These are phyloP conservation scores for Drosophila setosimentum DNA, from an alignment of 2,888 invertebrate genomes.

Conservation along the genomic window DNA sequence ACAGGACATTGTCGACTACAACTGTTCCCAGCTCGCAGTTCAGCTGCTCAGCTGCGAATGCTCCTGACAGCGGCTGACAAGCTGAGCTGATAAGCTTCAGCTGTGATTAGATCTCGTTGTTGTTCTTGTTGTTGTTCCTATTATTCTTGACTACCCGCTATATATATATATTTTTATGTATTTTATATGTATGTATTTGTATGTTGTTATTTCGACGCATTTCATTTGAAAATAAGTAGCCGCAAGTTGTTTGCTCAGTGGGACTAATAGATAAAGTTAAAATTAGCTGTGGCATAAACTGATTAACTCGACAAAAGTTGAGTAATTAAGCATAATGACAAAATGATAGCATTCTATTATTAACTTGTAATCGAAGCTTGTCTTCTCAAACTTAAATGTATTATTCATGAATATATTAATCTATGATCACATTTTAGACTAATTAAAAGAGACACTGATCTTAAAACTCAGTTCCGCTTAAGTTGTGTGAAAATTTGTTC, in stretches of 20 bases:
- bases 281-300: constrained; percentile 1
- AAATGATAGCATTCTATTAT: neutral
- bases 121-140: no score
- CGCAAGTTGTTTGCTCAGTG: neutral
- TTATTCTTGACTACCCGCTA: no score
- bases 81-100: constrained; percentile 48
- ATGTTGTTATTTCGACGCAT: neutral
- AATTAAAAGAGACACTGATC: neutral
- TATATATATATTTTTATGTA: neutral
- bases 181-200: neutral
- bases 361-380: neutral
- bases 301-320: neutral
- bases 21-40: constrained; percentile 9
- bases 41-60: constrained; percentile 11
- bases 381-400: no score
- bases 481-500: neutral
- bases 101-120: constrained; percentile 30
- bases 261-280: neutral
- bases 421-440: accelerated
- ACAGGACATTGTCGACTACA: constrained; percentile 57
- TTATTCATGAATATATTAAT: neutral
- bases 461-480: neutral
- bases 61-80: constrained; percentile 42
- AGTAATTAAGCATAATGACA: neutral
- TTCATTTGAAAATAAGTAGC: constrained; percentile 19